Evolutionary conservation across 2,888 invertebrate species (phyloP), one percentile per base, ranked within the genome.

Genomic region (Heliconius sara): DNA sequence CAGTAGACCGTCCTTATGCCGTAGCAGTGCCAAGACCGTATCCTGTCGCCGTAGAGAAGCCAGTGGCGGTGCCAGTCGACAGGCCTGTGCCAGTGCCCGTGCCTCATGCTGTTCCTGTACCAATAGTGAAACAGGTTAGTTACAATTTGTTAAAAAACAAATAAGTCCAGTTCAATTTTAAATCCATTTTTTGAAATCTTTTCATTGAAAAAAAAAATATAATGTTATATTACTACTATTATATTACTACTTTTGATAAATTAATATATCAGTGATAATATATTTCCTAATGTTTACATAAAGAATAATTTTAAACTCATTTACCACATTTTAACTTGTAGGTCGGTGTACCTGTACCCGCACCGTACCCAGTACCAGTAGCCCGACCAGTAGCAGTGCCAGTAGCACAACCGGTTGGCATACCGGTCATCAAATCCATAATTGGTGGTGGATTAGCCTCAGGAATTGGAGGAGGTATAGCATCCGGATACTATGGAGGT

Each of bases 51-150:
- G 93, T 96, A 76, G 92, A 95, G 88, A 89, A 88, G 89, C 91
- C 93, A 84, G 89, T 95, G 76, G 91, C 96, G 68, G 93, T 95
- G 70, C 91, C 96, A 83, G 94, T 96, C 34, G 93, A 96, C 91
- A 90, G 96, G 85, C 91, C 96, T 83, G 91, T 95, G 60, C 90
- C 92, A 1, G 91, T 95, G 4, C 90, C 96, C 9, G 91, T 95
- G 4, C 94, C 93, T 0, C 95, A 95, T 74, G 93, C 95, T 0
- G 94, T 95, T 1, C 94, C 95, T 0, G 89, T 90, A 22, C 95
- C 95, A 66, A 89, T 95, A 74, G 89, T 95, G 66, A 95, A 92
- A 87, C 95, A 95, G 89, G 95, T 95, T 82, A 85, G 85, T 81
- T n/a, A 57, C 22, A 34, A 22, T 34, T 57, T 52, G 19, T 52